Evolutionary conservation across 2,797 vertebrate genomes (phyloP), one percentile per base, ranked within the genome.

Genomic region (Neopelma chrysocephalum): DNA sequence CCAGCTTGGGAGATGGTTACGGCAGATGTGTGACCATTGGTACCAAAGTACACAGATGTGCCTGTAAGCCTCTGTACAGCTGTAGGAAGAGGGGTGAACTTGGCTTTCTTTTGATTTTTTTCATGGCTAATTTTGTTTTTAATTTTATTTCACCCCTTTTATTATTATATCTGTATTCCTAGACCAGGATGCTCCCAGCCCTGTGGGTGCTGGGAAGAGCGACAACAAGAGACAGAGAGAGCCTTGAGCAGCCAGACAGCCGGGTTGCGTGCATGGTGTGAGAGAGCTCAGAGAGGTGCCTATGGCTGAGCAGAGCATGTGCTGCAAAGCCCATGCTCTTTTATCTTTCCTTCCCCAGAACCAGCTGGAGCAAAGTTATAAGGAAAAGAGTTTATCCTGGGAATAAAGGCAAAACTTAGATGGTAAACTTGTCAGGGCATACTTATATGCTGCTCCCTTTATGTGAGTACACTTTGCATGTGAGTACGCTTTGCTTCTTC

Each of bases 391-490:
- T 11, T 68, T 80, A 82, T 81, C 12, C 58, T 89, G 70, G 56
- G 60, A 89, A 90, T 69, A 45, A 83, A 76, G 53, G 36, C 15
- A 82, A 82, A 83, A 66, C 15, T 70, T 43, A 78, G 38, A 65
- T 11, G 56, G 43, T 43, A 80, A 92, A 91, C 96, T 91, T 96
- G 94, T 95, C 3, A 5, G 83, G 94, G 78, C 93, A 88, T 56
- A 96, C 42, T 87, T 50, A 8, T 25, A 43, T 0, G 1, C 71
- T 72, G 60, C 65, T 91, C 38, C 7, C 87, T 95, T 94, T 80
- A 64, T 82, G 43, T 12, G 47, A 93, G 34, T 58, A 62, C 1
- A 14, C 27, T 90, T 89, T 81, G 56, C 77, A 73, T 80, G 51
- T 20, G 60, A 90, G 51, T 76, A 79, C 0, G 3, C 21, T 86